Base-by-base conservation (phyloP, 2,888 invertebrate genomes). In the Sisyra nigra region DNA sequence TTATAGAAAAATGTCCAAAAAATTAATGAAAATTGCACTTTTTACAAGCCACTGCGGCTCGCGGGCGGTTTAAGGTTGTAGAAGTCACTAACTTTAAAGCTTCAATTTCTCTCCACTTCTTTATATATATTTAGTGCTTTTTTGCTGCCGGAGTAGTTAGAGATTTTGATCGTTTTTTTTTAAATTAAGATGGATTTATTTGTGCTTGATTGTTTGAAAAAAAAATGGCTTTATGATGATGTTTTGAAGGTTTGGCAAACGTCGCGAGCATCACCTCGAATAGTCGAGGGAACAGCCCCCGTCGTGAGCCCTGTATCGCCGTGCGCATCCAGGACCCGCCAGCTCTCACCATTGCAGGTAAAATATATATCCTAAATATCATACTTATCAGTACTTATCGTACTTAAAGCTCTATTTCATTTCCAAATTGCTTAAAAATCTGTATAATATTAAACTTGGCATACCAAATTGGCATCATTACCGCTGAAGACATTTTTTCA, bases 331-430 rank as follows among this genome's bases (percentile, higher is more conserved):
- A 24, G 77, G 65, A 76, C 72, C 67, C 71, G 76, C 56, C 76
- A 74, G 65, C 72, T 78, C 65, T 75, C 76, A 51, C 71, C 74
- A 62, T 70, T 78, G 58, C 76, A 79, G 78, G 78, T 78, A 59
- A 53, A 49, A 54, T 44, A 42, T 41, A 13, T 46, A 45, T 46
- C 6, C 4, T 41, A 10, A 13, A 19, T 13, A n/a, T n/a, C n/a
- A n/a, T n/a, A n/a, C n/a, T n/a, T n/a, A n/a, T 31, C 10, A 31
- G 31, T 31, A 31, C 2, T 31, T 2, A 31, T 31, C 11, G 31
- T n/a, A 31, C 11, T 10, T 10, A n/a, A 31, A 31, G 11, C 11
- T 31, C 2, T n/a, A n/a, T n/a, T n/a, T n/a, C n/a, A n/a, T n/a
- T n/a, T n/a, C n/a, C n/a, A n/a, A n/a, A n/a, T n/a, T n/a, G n/a